Percentiles rank a stretch among this genome's conserved stretches.
phyloP scores from a whole-genome alignment of 2,113 vertebrate genomes.

The Megaceryle torquata region DNA sequence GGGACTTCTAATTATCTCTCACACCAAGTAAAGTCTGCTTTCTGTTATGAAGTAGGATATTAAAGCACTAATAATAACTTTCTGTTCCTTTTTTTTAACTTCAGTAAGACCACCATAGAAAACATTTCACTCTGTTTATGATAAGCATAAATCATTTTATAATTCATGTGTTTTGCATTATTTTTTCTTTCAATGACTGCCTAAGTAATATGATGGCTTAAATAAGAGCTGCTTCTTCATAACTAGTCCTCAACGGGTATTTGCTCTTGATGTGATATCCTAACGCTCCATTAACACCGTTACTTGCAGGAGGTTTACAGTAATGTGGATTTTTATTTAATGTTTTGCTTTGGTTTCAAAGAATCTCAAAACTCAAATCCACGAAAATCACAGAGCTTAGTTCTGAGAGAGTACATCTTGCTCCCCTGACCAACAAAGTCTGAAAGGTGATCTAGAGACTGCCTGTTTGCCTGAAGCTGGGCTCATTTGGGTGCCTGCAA shows the following conservation, averaged over 20 bases:
- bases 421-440: neutral
- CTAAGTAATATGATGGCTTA: neutral
- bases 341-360: neutral
- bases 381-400: neutral
- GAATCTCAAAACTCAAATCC: neutral
- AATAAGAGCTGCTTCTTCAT: constrained; percentile 4
- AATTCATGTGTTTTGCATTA: neutral
- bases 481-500: neutral
- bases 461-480: neutral
- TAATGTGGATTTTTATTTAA: neutral
- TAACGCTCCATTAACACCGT: neutral
- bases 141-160: constrained; percentile 12
- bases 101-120: neutral
- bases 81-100: neutral
- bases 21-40: neutral
- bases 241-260: neutral
- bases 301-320: neutral
- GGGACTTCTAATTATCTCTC: constrained; percentile 35
- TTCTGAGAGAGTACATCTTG: neutral
- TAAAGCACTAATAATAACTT: neutral
- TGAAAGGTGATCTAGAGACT: neutral
- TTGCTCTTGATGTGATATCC: neutral
- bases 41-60: neutral
- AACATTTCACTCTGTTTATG: neutral
- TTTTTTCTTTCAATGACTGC: neutral